A percentile compares a stretch with the other conserved stretches of the same genome.
Evolutionary conservation across 2,113 vertebrate genomes (phyloP).

Genomic region (Tiliqua scincoides): DNA sequence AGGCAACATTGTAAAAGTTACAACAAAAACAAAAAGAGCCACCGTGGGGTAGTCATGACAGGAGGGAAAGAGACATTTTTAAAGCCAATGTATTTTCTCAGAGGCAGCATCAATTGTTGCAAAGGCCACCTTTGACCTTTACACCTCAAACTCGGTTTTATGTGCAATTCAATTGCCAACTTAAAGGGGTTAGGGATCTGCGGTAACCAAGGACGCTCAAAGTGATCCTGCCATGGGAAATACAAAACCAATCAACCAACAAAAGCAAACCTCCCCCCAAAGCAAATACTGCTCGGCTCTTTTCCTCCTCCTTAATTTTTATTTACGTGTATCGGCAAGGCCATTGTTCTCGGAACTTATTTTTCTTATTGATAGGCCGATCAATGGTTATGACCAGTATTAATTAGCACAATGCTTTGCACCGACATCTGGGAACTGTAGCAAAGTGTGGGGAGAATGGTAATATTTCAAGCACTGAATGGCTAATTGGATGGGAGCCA

Average conservation of each 20-base stretch:
- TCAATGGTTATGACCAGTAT: slow-evolving; percentile 22
- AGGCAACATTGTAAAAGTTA: slow-evolving; percentile 29
- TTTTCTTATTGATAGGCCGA: slow-evolving; percentile 28
- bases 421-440: not conserved
- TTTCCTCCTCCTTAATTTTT: slow-evolving; percentile 33
- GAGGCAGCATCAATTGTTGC: slow-evolving; percentile 55
- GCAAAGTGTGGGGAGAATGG: not conserved
- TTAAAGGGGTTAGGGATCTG: slow-evolving; percentile 13
- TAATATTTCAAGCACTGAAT: not conserved
- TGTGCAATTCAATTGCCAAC: slow-evolving; percentile 22
- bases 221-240: slow-evolving; percentile 26
- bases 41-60: not conserved
- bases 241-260: not conserved
- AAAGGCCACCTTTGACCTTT: slow-evolving; percentile 55
- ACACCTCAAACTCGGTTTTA: slow-evolving; percentile 44
- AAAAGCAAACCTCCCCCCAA: too few species aligned
- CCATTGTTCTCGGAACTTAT: slow-evolving; percentile 3
- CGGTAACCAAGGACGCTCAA: not conserved
- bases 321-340: slow-evolving; percentile 18
- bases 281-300: not conserved
- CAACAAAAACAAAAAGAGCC: not conserved
- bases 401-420: slow-evolving; percentile 9
- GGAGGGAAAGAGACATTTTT: slow-evolving; percentile 33
- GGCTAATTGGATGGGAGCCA: not conserved
- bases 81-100: slow-evolving; percentile 37